Conservation (phyloP, 2,888 invertebrate genomes). For the Therioaphis trifolii region DNA sequence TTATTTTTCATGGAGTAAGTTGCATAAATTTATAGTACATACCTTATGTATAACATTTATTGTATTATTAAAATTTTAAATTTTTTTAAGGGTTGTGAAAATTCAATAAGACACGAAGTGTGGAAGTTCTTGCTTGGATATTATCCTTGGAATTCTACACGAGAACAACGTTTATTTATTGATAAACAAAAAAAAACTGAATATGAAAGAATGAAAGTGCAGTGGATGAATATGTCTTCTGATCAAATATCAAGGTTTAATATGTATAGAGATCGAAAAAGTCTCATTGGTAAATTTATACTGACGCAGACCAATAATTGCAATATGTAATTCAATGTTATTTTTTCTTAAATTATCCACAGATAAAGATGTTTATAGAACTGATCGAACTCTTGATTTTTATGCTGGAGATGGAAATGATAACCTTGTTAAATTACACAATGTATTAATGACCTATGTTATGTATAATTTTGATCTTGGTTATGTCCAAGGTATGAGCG, state of each 20-base stretch:
- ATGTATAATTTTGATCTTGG: conserved; percentile 99
- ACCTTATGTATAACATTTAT: conserved; percentile 10
- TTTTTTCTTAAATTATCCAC: too few species aligned
- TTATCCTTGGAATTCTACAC: conserved; percentile 85
- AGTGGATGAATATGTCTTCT: conserved; percentile 91
- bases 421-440: conserved; percentile 84
- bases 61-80: conserved; percentile 13
- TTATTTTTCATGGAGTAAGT: conserved; percentile 91
- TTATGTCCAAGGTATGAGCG: conserved; percentile 98
- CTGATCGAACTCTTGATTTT: conserved; percentile 90
- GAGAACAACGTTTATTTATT: conserved; percentile 76
- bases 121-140: conserved; percentile 96
- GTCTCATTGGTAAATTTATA: conserved; percentile 78
- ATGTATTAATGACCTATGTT: conserved; percentile 97
- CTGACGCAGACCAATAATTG: background rate
- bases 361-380: conserved; percentile 97
- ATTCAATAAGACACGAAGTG: conserved; percentile 81
- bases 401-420: conserved; percentile 94
- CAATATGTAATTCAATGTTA: too few species aligned
- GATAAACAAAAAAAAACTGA: conserved; percentile 82
- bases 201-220: conserved; percentile 94
- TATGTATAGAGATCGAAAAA: conserved; percentile 89
- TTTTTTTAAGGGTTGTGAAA: conserved; percentile 78
- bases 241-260: conserved; percentile 90
- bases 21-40: conserved; percentile 6